Conservation (phyloP, 2,797 vertebrate species). For the Thunnus albacares region DNA sequence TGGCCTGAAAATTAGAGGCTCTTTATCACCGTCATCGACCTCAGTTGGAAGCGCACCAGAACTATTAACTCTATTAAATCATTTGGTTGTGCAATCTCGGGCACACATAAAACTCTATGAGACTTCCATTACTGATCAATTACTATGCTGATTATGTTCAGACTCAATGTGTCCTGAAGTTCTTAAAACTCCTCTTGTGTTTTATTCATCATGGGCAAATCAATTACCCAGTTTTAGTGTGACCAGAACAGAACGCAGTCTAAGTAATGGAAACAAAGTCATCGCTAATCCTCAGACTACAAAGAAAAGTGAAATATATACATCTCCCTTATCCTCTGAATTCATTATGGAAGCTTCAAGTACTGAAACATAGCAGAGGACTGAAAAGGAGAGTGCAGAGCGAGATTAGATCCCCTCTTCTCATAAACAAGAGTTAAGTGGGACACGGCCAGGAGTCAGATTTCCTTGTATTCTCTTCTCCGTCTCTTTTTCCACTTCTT, state of each 20-base stretch:
- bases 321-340: slow-evolving; percentile 12
- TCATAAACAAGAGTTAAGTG: slow-evolving; percentile 83
- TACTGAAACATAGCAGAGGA: slow-evolving; percentile 24
- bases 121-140: slow-evolving; percentile 64
- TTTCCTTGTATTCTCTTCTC: slow-evolving; percentile 86
- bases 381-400: slow-evolving; percentile 41
- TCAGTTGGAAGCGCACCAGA: slow-evolving; percentile 44
- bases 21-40: slow-evolving; percentile 55
- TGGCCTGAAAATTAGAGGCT: slow-evolving; percentile 56
- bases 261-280: slow-evolving; percentile 37
- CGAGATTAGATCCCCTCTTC: slow-evolving; percentile 75
- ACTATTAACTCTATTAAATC: slow-evolving; percentile 69
- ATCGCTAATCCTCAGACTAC: not conserved
- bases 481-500: slow-evolving; percentile 83
- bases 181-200: slow-evolving; percentile 45
- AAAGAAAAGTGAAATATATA: slow-evolving; percentile 21
- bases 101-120: slow-evolving; percentile 26
- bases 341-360: slow-evolving; percentile 8
- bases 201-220: slow-evolving; percentile 48
- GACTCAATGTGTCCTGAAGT: slow-evolving; percentile 37
- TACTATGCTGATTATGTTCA: slow-evolving; percentile 43
- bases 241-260: slow-evolving; percentile 8
- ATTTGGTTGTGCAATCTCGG: slow-evolving; percentile 61
- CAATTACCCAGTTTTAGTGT: slow-evolving; percentile 41
- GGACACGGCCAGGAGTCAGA: slow-evolving; percentile 84